Conservation (phyloP, 2,797 vertebrate genomes). For the Falco biarmicus region DNA sequence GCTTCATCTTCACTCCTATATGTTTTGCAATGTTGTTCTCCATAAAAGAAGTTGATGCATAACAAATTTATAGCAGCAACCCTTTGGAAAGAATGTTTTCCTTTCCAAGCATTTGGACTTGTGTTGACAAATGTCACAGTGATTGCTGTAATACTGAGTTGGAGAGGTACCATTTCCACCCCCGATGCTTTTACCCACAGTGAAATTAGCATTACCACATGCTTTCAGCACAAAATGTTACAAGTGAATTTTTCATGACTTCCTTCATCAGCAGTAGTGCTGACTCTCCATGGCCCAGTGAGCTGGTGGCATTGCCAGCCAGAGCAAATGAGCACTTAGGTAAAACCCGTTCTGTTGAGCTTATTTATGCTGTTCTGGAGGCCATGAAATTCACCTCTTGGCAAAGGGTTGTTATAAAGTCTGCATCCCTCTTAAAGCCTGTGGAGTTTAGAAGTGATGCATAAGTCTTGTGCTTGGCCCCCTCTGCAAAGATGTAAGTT, state of each 20-base stretch:
- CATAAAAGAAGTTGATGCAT: background rate
- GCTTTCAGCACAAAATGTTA: slow-evolving; percentile 27
- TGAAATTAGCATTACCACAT: slow-evolving; percentile 14
- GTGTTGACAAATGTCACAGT: slow-evolving; percentile 27
- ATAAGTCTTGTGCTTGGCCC: background rate
- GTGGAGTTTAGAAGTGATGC: background rate
- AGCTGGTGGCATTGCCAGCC: background rate
- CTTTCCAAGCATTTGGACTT: slow-evolving; percentile 1
- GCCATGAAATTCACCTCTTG: background rate
- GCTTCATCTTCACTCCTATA: background rate
- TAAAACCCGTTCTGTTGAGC: background rate
- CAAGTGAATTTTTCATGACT: slow-evolving; percentile 54
- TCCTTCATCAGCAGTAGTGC: background rate
- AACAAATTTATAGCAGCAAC: background rate
- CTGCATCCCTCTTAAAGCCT: background rate
- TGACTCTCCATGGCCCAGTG: background rate
- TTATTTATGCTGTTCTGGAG: background rate
- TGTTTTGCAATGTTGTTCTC: background rate
- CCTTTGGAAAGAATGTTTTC: background rate
- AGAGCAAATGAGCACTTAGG: background rate
- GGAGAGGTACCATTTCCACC: slow-evolving; percentile 43
- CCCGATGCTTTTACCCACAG: background rate
- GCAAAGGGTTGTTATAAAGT: background rate
- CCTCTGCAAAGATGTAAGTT: background rate
- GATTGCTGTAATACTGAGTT: slow-evolving; percentile 4